Base-by-base conservation (phyloP, 2,113 vertebrate genomes). In the Willisornis vidua region DNA sequence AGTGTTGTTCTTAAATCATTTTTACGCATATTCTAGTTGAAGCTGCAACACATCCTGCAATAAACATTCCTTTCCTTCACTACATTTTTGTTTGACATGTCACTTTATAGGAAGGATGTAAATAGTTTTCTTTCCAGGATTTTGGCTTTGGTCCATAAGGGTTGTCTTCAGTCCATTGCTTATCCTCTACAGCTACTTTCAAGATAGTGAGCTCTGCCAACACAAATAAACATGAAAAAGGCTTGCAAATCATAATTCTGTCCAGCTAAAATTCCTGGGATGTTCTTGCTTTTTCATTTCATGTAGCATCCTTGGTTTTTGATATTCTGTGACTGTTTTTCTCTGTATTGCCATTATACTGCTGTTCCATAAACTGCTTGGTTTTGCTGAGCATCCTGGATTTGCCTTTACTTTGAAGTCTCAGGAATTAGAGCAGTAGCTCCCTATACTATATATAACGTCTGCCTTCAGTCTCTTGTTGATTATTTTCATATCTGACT, bases 321-420 rank as follows among this genome's bases (percentile, higher is more conserved):
- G 61, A 41, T 74, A 35, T 51, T 51, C 37, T 46, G 15, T 46
- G 43, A 8, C 28, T 33, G 22, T 12, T n/a, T 85, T 80, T 70
- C 17, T 29, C 23, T 51, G 7, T 52, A 7, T 33, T 46, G n/a
- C 9, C 12, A 14, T 22, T 70, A 48, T 15, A 41, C 29, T 90
- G 28, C 28, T 68, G 23, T 43, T 76, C 43, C 26, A 45, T 20
- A 39, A 7, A 14, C 17, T 63, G 29, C 20, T 37, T 8, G 31
- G 12, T n/a, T 29, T 63, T 63, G 17, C 45, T 51, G 14, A 59
- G 24, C 0, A 1, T 35, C 24, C 1, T 2, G 39, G 29, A 29
- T 25, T 59, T 71, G 26, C 26, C 51, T 76, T 75, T 82, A 37
- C 9, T 59, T 71, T 55, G 11, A 55, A 17, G 4, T 7, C 17